These are phyloP conservation scores for Falco columbarius DNA, from an alignment of 2,797 vertebrate species.

Conservation along the genomic window DNA sequence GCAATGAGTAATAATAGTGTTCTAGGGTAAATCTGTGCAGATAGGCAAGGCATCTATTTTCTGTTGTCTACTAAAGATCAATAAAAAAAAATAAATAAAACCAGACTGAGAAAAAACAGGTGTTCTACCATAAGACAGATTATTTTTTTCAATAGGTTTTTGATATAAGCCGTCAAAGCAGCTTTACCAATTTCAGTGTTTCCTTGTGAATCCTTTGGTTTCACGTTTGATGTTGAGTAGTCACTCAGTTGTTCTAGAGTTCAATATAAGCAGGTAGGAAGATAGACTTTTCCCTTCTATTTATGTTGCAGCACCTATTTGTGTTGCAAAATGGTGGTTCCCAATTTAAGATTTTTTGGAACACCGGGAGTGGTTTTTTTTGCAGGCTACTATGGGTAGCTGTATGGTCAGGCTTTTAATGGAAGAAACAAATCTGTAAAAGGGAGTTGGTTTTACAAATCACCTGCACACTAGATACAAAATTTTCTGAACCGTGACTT, in stretches of 20 bases:
- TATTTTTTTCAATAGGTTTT: not conserved
- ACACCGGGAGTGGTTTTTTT: accelerated
- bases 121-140: not conserved
- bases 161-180: not conserved
- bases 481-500: not conserved
- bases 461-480: not conserved
- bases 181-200: not conserved
- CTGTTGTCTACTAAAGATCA: not conserved
- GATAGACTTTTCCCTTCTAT: not conserved
- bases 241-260: not conserved
- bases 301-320: not conserved
- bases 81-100: not conserved
- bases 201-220: not conserved
- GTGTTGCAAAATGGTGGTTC: not conserved
- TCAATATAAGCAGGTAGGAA: not conserved
- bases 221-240: not conserved
- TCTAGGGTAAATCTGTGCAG: not conserved
- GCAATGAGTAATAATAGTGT: not conserved
- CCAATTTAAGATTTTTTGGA: not conserved
- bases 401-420: not conserved
- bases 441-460: not conserved
- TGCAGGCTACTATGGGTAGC: not conserved
- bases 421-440: not conserved
- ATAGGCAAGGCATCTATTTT: not conserved
- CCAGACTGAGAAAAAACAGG: not conserved